A percentile compares a stretch with the other conserved stretches of the same genome.
phyloP scores from a whole-genome alignment of 1,140 invertebrate species.

The Harpegnathos saltator region DNA sequence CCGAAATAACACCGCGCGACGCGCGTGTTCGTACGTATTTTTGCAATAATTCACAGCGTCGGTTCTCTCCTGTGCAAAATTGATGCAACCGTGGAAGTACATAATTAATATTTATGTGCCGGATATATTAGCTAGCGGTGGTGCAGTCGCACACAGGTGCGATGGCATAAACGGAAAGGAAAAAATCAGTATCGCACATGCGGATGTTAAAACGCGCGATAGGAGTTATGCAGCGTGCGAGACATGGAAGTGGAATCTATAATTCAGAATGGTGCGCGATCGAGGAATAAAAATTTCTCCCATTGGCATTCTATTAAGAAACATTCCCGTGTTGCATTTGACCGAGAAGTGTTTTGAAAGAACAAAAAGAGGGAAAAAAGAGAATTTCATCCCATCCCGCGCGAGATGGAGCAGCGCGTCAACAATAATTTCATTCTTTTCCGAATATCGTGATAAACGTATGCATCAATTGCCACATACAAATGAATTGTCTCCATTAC shows the following conservation, averaged over 20 bases:
- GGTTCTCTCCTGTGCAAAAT: not conserved
- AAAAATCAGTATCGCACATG: not conserved
- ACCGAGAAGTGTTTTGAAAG: no score
- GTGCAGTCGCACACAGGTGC: not conserved
- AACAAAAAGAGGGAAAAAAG: no score
- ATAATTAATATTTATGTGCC: slow-evolving; percentile 33
- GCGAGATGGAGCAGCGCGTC: not conserved
- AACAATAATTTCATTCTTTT: not conserved
- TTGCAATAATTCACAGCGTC: slow-evolving; percentile 1
- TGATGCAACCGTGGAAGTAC: not conserved
- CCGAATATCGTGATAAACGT: no score
- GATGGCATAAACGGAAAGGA: not conserved
- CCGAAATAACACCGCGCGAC: slow-evolving; percentile 9
- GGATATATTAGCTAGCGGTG: not conserved
- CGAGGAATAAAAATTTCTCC: no score
- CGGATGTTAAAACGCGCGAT: not conserved
- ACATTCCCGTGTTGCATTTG: no score
- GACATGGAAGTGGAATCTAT: no score
- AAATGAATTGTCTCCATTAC: slow-evolving; percentile 16
- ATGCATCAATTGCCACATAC: not conserved
- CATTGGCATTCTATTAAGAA: no score
- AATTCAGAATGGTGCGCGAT: no score
- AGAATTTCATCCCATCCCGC: no score
- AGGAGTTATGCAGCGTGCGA: no score
- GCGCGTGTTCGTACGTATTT: not conserved